Conservation (phyloP, 2,888 invertebrate species). For the Cheilosia variabilis region DNA sequence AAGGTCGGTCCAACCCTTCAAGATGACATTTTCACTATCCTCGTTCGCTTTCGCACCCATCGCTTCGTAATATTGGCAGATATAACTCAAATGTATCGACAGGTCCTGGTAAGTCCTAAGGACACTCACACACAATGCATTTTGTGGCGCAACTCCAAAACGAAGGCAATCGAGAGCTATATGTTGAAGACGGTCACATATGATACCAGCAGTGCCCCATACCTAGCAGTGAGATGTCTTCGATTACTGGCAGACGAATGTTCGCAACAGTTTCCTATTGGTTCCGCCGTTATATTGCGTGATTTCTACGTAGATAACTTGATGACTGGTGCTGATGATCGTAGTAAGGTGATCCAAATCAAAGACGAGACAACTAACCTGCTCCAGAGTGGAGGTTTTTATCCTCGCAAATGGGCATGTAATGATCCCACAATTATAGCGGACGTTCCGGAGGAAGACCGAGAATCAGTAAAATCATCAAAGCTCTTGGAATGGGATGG, state of each 20-base stretch:
- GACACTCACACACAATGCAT: slow-evolving; percentile 14
- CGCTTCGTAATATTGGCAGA: neutral
- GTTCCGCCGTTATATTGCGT: slow-evolving; percentile 15
- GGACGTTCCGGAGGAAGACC: slow-evolving; percentile 6
- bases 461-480: slow-evolving; percentile 20
- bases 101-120: slow-evolving; percentile 11
- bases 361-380: slow-evolving; percentile 14
- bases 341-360: slow-evolving; percentile 17
- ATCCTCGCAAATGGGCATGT: slow-evolving; percentile 38
- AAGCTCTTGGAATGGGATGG: too few species aligned
- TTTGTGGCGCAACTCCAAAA: slow-evolving; percentile 26
- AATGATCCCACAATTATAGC: slow-evolving; percentile 25
- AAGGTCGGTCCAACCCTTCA: slow-evolving; percentile 43
- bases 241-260: slow-evolving; percentile 13
- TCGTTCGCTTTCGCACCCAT: neutral
- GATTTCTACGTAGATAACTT: slow-evolving; percentile 58
- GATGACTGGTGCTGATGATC: slow-evolving; percentile 53
- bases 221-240: slow-evolving; percentile 29
- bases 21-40: slow-evolving; percentile 44
- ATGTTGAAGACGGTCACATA: slow-evolving; percentile 55
- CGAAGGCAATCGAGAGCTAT: slow-evolving; percentile 33
- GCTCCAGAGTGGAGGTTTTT: slow-evolving; percentile 29
- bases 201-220: slow-evolving; percentile 39
- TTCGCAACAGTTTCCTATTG: slow-evolving; percentile 7
- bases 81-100: slow-evolving; percentile 31